Conservation (phyloP, 2,113 vertebrate species). For the Poecilia latipinna region DNA sequence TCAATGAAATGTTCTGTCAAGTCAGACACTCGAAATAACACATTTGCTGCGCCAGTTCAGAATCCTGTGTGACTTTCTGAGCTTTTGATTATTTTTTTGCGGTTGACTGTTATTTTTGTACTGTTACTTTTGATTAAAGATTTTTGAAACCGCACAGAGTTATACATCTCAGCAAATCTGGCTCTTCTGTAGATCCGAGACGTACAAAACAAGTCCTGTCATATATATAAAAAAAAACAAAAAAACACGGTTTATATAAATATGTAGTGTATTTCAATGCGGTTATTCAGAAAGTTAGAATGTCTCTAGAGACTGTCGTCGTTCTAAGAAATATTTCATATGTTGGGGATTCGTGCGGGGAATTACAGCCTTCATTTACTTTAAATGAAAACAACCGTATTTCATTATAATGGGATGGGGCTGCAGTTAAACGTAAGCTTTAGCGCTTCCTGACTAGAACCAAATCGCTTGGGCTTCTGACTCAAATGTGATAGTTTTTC, state of each 20-base stretch:
- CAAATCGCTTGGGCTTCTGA: too few species aligned
- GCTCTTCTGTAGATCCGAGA: slow-evolving; percentile 23
- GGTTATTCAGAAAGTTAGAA: background rate
- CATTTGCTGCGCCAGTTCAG: slow-evolving; percentile 53
- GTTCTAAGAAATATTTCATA: background rate
- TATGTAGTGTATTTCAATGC: background rate
- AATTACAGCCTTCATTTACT: too few species aligned
- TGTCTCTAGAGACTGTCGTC: background rate
- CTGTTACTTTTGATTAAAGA: slow-evolving; percentile 17
- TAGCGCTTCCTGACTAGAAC: too few species aligned
- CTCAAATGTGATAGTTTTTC: too few species aligned
- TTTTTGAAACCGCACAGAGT: slow-evolving; percentile 41
- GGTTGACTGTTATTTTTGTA: slow-evolving; percentile 21
- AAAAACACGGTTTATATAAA: background rate
- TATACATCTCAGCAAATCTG: slow-evolving; percentile 22
- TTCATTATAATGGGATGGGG: too few species aligned
- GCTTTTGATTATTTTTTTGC: slow-evolving; percentile 24
- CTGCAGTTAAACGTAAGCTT: too few species aligned
- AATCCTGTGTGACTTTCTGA: slow-evolving; percentile 45
- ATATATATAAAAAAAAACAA: background rate
- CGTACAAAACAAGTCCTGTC: background rate
- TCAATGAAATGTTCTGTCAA: slow-evolving; percentile 46
- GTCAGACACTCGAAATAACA: slow-evolving; percentile 30
- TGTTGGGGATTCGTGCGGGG: too few species aligned
- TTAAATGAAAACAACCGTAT: too few species aligned